Evolutionary conservation across 2,113 vertebrate species (phyloP).

Genomic region (Pygathrix nemaeus): DNA sequence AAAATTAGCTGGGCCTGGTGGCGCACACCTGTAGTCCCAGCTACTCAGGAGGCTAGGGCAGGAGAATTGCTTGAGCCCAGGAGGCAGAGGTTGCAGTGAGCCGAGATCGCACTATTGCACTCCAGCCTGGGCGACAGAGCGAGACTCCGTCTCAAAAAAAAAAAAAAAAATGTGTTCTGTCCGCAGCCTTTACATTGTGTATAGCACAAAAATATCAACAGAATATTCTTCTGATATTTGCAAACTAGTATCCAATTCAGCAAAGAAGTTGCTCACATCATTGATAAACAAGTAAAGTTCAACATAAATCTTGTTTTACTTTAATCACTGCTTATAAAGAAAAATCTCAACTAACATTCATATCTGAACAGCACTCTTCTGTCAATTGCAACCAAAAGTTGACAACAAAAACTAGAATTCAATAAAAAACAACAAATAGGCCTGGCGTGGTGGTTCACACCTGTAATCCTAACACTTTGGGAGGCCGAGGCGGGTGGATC

Average conservation of each 20-base stretch:
- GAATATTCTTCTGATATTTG: neutral
- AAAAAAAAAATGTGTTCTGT: neutral
- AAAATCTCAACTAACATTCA: neutral
- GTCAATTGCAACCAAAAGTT: neutral
- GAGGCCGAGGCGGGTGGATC: too few species aligned
- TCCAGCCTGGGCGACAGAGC: too few species aligned
- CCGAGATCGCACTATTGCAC: too few species aligned
- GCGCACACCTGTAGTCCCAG: too few species aligned
- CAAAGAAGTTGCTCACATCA: neutral
- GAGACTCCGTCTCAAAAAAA: too few species aligned
- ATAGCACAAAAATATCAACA: neutral
- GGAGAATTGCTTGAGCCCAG: too few species aligned
- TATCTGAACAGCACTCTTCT: neutral
- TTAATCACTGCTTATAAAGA: constrained; percentile 10
- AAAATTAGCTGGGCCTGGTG: too few species aligned
- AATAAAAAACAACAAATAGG: neutral
- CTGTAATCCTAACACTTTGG: too few species aligned
- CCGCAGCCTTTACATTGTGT: neutral
- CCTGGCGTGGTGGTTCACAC: rapidly evolving
- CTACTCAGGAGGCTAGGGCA: too few species aligned
- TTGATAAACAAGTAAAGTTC: neutral
- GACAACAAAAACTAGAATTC: neutral
- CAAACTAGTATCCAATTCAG: neutral
- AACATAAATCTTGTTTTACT: neutral
- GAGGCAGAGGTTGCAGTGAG: too few species aligned